Conservation (phyloP, 1,140 invertebrate genomes). For the Macrostomum lignano region DNA sequence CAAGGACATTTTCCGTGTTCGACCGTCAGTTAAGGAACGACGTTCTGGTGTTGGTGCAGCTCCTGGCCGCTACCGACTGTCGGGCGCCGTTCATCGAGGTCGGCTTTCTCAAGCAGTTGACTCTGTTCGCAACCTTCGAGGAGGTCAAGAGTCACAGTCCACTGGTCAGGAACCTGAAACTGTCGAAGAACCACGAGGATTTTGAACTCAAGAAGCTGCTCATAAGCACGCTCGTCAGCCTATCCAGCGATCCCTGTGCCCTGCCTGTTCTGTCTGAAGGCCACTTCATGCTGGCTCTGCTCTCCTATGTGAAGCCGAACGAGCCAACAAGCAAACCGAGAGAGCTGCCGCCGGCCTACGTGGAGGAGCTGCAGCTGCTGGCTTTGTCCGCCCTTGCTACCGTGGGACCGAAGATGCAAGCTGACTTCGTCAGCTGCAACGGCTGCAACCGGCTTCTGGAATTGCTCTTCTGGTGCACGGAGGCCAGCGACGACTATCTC, state of each 20-base stretch:
- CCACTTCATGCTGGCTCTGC: constrained; percentile 20
- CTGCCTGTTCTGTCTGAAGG: constrained; percentile 19
- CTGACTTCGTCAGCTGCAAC: too few relatives aligned
- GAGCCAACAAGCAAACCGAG: too few relatives aligned
- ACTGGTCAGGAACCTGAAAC: constrained; percentile 22
- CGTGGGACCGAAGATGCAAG: constrained; percentile 20
- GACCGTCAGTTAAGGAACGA: constrained; percentile 26
- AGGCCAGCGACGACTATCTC: too few relatives aligned
- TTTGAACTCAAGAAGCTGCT: constrained; percentile 28
- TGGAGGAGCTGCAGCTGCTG: constrained; percentile 26
- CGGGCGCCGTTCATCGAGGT: constrained; percentile 26
- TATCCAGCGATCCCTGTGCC: constrained; percentile 16
- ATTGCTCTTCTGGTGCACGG: too few relatives aligned
- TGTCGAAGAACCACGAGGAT: constrained; percentile 23
- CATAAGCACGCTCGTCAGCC: constrained; percentile 19
- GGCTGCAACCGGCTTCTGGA: too few relatives aligned
- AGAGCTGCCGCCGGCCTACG: constrained; percentile 23
- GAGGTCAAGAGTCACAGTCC: constrained; percentile 27
- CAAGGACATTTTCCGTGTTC: constrained; percentile 23
- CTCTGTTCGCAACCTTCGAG: constrained; percentile 24
- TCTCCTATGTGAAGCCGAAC: constrained; percentile 20
- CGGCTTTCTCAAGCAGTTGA: constrained; percentile 24
- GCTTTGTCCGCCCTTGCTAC: constrained; percentile 19
- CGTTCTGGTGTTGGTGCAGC: constrained; percentile 17
- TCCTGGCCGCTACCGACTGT: constrained; percentile 14